Percentiles rank a stretch among this genome's conserved stretches.
These are phyloP conservation scores for Bombus balteatus DNA, from an alignment of 1,140 invertebrate genomes.

Conservation along the genomic window DNA sequence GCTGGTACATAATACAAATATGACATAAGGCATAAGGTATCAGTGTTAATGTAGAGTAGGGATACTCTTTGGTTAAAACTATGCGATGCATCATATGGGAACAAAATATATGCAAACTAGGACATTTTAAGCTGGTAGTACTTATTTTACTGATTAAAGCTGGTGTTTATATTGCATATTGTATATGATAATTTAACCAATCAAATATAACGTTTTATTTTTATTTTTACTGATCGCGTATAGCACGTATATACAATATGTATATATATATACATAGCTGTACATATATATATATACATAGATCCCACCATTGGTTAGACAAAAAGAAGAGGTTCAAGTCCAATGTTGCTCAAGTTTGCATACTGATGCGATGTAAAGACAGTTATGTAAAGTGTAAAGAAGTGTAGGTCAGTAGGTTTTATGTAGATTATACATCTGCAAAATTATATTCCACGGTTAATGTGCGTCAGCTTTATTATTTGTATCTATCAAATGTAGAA, in stretches of 20 bases:
- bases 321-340: slow-evolving; percentile 50
- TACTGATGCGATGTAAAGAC: not conserved
- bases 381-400: not conserved
- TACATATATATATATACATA: too few relatives aligned
- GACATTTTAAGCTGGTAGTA: not conserved
- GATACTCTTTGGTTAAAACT: not conserved
- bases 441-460: not conserved
- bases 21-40: not conserved
- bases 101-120: not conserved
- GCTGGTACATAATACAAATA: not conserved
- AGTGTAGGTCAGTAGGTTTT: not conserved
- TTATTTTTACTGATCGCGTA: not conserved
- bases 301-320: slow-evolving; percentile 37
- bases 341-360: slow-evolving; percentile 36
- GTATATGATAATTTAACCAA: not conserved
- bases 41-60: not conserved
- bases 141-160: not conserved
- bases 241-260: not conserved
- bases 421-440: slow-evolving; percentile 22
- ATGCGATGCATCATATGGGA: not conserved
- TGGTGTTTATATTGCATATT: not conserved
- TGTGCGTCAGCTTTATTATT: slow-evolving; percentile 13
- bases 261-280: too few relatives aligned
- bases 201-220: not conserved
- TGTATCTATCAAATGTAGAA: slow-evolving; percentile 4